phyloP scores from a whole-genome alignment of 2,888 invertebrate species.

The Acronicta psi region DNA sequence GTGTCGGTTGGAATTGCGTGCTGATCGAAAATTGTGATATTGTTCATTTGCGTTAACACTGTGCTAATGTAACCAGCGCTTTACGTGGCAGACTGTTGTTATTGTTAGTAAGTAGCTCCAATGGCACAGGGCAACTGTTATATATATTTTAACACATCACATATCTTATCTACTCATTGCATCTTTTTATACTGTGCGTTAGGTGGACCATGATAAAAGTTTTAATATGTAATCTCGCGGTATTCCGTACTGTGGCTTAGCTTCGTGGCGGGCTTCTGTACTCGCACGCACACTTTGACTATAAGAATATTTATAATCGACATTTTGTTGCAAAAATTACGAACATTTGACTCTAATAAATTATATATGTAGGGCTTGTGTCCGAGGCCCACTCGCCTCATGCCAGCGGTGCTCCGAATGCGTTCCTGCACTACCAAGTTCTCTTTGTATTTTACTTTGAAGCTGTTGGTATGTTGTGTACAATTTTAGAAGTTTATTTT shows the following conservation, averaged over 20 bases:
- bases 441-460: slow-evolving; percentile 65
- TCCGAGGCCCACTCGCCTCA: slow-evolving; percentile 2
- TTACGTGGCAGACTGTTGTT: slow-evolving; percentile 36
- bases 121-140: slow-evolving; percentile 55
- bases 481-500: slow-evolving; percentile 82
- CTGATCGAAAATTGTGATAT: slow-evolving; percentile 54
- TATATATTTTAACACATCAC: slow-evolving; percentile 83
- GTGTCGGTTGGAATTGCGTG: slow-evolving; percentile 62
- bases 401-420: slow-evolving; percentile 10
- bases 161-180: slow-evolving; percentile 86
- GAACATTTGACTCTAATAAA: slow-evolving; percentile 39
- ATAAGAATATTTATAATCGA: slow-evolving; percentile 36
- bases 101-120: slow-evolving; percentile 49
- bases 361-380: slow-evolving; percentile 17
- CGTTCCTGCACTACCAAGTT: slow-evolving; percentile 9
- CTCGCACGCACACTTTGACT: slow-evolving; percentile 35
- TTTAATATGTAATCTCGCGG: slow-evolving; percentile 55
- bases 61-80: slow-evolving; percentile 53
- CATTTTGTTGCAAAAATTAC: slow-evolving; percentile 50
- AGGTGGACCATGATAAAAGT: slow-evolving; percentile 79
- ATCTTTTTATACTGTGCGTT: slow-evolving; percentile 81
- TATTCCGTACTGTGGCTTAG: slow-evolving; percentile 51
- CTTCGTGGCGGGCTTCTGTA: slow-evolving; percentile 28
- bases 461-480: slow-evolving; percentile 72
- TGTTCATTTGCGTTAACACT: slow-evolving; percentile 55